Percentiles rank a stretch among this genome's conserved stretches.
Evolutionary conservation across 2,113 vertebrate genomes (phyloP).

Genomic region (Chloropsis hardwickii): DNA sequence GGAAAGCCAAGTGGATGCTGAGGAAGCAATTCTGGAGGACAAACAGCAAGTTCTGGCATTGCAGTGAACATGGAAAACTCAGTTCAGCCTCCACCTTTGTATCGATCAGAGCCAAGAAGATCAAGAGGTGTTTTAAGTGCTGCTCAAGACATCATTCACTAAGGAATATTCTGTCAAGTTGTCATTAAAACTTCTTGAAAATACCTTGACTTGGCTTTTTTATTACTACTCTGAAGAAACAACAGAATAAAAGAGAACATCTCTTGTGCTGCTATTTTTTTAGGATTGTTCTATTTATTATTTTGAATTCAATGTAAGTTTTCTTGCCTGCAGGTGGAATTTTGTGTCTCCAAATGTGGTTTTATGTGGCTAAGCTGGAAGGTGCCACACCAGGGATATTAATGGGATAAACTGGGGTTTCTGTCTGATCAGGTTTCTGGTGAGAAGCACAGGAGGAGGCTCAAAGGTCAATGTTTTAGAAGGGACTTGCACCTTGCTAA

Average conservation of each 20-base stretch:
- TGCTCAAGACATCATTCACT: not conserved
- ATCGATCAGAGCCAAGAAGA: not conserved
- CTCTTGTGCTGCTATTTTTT: not conserved
- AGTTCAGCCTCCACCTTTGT: not conserved
- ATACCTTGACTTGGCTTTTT: not conserved
- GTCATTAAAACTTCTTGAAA: not conserved
- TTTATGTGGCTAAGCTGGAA: not conserved
- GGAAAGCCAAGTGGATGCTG: slow-evolving; percentile 67
- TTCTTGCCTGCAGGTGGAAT: not conserved
- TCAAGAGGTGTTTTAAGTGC: not conserved
- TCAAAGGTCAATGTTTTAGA: not conserved
- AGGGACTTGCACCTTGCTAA: not conserved
- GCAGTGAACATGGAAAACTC: slow-evolving; percentile 37
- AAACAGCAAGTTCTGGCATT: slow-evolving; percentile 73
- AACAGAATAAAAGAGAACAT: not conserved
- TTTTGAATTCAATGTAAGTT: not conserved
- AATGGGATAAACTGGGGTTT: not conserved
- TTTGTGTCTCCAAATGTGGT: not conserved
- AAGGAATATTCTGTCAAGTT: not conserved
- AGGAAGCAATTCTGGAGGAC: slow-evolving; percentile 72
- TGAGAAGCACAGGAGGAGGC: not conserved
- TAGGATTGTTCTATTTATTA: not conserved
- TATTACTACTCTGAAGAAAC: not conserved
- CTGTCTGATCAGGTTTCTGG: not conserved
- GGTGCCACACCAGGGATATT: not conserved